These are phyloP conservation scores for Cerceris ruficornis DNA, from an alignment of 2,888 invertebrate species.

Conservation along the genomic window DNA sequence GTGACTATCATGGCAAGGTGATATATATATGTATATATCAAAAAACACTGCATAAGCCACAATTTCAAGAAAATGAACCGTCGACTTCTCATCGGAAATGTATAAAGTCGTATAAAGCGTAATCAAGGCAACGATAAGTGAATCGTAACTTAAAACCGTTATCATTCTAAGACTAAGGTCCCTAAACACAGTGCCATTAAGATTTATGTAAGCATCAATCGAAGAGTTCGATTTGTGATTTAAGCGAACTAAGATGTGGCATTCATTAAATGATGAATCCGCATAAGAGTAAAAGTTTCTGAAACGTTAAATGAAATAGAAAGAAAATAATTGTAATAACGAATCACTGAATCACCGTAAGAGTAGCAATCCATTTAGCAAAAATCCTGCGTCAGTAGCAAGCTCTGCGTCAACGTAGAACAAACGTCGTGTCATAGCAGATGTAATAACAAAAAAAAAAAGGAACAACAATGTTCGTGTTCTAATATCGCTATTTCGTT, in stretches of 20 bases:
- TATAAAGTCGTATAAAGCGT: slow-evolving; percentile 61
- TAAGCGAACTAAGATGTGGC: slow-evolving; percentile 71
- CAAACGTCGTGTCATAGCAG: slow-evolving; percentile 20
- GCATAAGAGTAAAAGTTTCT: slow-evolving; percentile 54
- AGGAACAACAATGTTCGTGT: slow-evolving; percentile 2
- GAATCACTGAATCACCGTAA: slow-evolving; percentile 55
- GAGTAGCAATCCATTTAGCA: slow-evolving; percentile 68
- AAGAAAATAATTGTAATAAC: slow-evolving; percentile 38
- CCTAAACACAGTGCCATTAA: slow-evolving; percentile 66
- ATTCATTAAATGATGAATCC: slow-evolving; percentile 66
- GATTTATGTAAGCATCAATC: slow-evolving; percentile 55
- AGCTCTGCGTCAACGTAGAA: slow-evolving; percentile 35
- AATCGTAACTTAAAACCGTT: slow-evolving; percentile 55
- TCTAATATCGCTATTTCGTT: slow-evolving; percentile 36
- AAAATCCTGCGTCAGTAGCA: slow-evolving; percentile 39
- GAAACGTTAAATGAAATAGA: slow-evolving; percentile 23
- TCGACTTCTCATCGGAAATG: slow-evolving; percentile 55
- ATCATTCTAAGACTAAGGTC: slow-evolving; percentile 67
- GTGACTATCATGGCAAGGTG: slow-evolving; percentile 73
- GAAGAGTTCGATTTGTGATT: slow-evolving; percentile 58
- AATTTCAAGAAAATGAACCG: slow-evolving; percentile 66
- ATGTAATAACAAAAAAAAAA: slow-evolving; percentile 18
- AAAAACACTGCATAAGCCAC: slow-evolving; percentile 80
- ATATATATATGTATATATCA: slow-evolving; percentile 59
- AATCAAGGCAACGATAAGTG: slow-evolving; percentile 67